A percentile compares a stretch with the other conserved stretches of the same genome.
These are phyloP conservation scores for Stegodyphus mimosarum DNA, from an alignment of 1,140 invertebrate genomes.

Conservation along the genomic window DNA sequence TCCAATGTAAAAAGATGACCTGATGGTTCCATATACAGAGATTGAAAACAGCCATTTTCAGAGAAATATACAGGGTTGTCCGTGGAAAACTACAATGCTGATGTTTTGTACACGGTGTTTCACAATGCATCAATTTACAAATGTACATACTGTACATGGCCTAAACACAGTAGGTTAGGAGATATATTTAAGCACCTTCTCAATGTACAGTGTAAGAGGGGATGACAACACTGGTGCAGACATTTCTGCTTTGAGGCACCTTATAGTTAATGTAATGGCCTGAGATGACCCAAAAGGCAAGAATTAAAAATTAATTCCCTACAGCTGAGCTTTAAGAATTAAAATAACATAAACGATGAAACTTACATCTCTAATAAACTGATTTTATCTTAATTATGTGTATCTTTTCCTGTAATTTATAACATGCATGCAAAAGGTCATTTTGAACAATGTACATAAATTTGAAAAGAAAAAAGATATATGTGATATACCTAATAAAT, in stretches of 20 bases:
- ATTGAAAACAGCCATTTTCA: neutral
- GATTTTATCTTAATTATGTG: too few species aligned
- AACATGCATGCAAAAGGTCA: too few species aligned
- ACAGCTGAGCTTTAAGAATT: neutral
- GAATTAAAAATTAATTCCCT: neutral
- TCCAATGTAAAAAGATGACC: slow-evolving; percentile 39
- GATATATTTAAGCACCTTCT: slow-evolving; percentile 45
- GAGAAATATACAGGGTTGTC: slow-evolving; percentile 55
- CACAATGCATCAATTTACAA: slow-evolving; percentile 60
- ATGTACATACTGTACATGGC: slow-evolving; percentile 60
- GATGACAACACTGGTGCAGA: slow-evolving; percentile 43
- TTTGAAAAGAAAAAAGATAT: too few species aligned
- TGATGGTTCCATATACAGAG: slow-evolving; percentile 23
- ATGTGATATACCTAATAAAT: too few species aligned
- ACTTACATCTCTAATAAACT: too few species aligned
- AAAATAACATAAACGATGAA: neutral
- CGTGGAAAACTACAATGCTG: slow-evolving; percentile 47
- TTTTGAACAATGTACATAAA: too few species aligned
- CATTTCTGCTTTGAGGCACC: slow-evolving; percentile 46
- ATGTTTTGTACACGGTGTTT: slow-evolving; percentile 55
- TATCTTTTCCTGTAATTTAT: too few species aligned
- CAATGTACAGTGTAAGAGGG: slow-evolving; percentile 59
- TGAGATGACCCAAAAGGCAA: slow-evolving; percentile 25
- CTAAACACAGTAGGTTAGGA: slow-evolving; percentile 45
- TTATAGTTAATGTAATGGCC: slow-evolving; percentile 40